Conservation (phyloP, 2,888 invertebrate genomes). For the Sphaerophoria rueppellii region DNA sequence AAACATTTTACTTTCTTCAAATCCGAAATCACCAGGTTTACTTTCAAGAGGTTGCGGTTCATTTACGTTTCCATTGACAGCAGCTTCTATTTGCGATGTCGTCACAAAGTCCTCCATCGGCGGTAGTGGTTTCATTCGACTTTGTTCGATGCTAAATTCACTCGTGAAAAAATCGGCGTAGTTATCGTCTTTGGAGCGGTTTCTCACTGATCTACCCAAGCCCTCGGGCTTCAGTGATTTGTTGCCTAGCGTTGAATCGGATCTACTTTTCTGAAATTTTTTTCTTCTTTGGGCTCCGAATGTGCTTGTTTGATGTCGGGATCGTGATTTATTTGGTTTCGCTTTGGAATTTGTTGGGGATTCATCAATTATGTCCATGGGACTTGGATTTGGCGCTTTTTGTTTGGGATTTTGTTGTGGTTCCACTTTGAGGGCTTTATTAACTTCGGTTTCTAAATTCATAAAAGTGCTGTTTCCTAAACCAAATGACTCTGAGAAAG, state of each 20-base stretch:
- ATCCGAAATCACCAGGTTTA: conserved; percentile 13
- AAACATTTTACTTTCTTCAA: conserved; percentile 49
- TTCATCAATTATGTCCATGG: conserved; percentile 77
- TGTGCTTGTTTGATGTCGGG: conserved; percentile 52
- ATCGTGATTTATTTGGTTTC: conserved; percentile 66
- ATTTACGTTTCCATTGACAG: conserved; percentile 46
- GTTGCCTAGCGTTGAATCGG: conserved; percentile 74
- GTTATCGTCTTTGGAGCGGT: conserved; percentile 43
- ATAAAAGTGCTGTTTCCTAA: conserved; percentile 80
- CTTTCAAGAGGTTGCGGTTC: background rate
- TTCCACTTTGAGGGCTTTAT: conserved; percentile 69
- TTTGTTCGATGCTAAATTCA: conserved; percentile 77
- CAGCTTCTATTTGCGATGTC: conserved; percentile 76
- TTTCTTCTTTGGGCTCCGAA: conserved; percentile 50
- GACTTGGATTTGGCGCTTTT: conserved; percentile 29
- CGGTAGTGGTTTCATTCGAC: conserved; percentile 9
- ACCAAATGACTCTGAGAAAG: conserved; percentile 80
- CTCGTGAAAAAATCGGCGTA: conserved; percentile 79
- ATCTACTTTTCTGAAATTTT: conserved; percentile 75
- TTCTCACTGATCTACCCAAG: background rate
- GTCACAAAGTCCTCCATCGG: conserved; percentile 65
- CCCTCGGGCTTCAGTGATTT: conserved; percentile 39
- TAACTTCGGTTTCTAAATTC: conserved; percentile 77
- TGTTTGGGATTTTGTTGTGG: conserved; percentile 25
- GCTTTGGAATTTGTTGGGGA: conserved; percentile 76